Evolutionary conservation across 2,113 vertebrate genomes (phyloP).

Genomic region (Motacilla alba): DNA sequence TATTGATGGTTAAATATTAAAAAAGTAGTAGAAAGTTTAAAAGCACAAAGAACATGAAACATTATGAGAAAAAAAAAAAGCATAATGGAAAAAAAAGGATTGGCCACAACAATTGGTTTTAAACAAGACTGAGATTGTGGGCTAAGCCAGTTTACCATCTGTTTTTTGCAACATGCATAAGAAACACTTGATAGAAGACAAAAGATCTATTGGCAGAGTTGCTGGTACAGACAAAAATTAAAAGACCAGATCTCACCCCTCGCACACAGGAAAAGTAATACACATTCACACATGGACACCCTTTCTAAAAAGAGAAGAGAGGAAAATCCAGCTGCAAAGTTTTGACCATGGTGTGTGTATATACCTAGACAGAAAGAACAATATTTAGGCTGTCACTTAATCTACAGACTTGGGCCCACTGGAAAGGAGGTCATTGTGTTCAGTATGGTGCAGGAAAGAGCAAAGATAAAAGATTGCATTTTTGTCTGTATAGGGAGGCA

Average conservation of each 20-base stretch:
- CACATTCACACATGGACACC: rapidly evolving
- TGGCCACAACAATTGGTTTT: not conserved
- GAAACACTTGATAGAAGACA: rapidly evolving
- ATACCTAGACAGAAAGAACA: not conserved
- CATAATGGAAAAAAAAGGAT: not conserved
- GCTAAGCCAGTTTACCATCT: not conserved
- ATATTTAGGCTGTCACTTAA: not conserved
- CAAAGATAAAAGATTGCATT: not conserved
- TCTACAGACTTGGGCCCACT: not conserved
- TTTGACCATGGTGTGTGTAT: not conserved
- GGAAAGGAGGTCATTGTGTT: not conserved
- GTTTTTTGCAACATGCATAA: not conserved
- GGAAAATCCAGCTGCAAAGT: not conserved
- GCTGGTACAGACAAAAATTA: not conserved
- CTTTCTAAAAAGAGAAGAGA: not conserved
- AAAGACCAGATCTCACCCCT: not conserved
- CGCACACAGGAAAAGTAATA: not conserved
- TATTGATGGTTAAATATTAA: not conserved
- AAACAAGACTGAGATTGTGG: not conserved
- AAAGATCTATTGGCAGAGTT: not conserved
- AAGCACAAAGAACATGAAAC: not conserved
- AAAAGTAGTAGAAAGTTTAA: not conserved
- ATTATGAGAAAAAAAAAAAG: not conserved
- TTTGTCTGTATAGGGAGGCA: not conserved
- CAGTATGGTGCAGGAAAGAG: not conserved